Evolutionary conservation across 2,113 vertebrate genomes (phyloP).

Genomic region (Marmota flaviventris): DNA sequence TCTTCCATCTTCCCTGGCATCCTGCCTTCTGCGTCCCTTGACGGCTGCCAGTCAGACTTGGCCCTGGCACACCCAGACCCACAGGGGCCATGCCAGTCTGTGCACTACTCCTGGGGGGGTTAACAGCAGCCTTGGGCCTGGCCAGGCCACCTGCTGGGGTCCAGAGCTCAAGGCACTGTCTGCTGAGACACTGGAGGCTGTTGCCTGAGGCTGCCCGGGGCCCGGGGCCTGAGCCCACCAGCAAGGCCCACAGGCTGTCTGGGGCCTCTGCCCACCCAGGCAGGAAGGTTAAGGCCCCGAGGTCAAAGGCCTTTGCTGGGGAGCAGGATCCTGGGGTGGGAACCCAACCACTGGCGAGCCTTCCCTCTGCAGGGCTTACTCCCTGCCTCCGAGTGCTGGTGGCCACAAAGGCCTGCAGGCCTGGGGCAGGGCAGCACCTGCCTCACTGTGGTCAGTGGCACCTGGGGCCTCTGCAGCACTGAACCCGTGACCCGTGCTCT

Average conservation of each 20-base stretch:
- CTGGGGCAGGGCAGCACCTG: too few relatives aligned
- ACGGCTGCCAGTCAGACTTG: too few relatives aligned
- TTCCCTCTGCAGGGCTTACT: not conserved
- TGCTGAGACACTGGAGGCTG: not conserved
- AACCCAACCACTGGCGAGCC: not conserved
- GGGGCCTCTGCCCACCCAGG: not conserved
- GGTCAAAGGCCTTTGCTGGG: not conserved
- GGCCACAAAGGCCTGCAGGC: too few relatives aligned
- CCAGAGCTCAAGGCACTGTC: not conserved
- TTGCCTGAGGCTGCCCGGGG: not conserved
- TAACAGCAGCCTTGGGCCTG: too few relatives aligned
- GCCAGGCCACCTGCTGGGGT: not conserved
- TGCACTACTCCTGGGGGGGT: too few relatives aligned
- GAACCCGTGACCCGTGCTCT: too few relatives aligned
- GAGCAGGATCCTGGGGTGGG: not conserved
- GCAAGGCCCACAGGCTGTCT: too few relatives aligned
- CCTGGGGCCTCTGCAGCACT: not conserved
- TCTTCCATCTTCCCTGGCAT: slow-evolving; percentile 87
- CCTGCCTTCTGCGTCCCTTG: not conserved
- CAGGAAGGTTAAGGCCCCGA: not conserved
- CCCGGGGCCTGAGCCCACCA: not conserved
- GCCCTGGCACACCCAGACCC: too few relatives aligned
- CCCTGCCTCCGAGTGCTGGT: not conserved
- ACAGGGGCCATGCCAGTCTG: not conserved
- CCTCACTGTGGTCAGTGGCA: not conserved